Percentiles rank a stretch among this genome's conserved stretches.
phyloP scores from a whole-genome alignment of 2,888 invertebrate genomes.

The Stramonita haemastoma region DNA sequence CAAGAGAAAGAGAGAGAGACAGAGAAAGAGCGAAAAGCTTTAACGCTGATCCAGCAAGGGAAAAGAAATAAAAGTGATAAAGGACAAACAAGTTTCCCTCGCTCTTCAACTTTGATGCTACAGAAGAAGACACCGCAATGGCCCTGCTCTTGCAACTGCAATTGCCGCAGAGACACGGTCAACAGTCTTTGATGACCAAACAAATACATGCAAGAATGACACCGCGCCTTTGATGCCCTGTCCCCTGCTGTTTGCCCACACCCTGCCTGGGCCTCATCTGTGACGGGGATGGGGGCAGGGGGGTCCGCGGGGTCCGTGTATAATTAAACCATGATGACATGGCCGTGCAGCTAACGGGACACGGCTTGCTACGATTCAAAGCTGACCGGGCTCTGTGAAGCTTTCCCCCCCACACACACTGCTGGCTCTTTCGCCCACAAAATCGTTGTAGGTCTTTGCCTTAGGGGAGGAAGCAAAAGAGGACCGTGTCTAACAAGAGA shows the following conservation, averaged over 20 bases:
- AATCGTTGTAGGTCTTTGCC: slow-evolving; percentile 5
- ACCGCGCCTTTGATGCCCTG: slow-evolving; percentile 14
- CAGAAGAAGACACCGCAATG: not conserved
- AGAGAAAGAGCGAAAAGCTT: not conserved
- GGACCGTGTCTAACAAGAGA: slow-evolving; percentile 25
- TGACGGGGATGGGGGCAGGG: not conserved
- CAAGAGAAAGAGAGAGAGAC: not conserved
- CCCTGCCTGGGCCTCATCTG: slow-evolving; percentile 4
- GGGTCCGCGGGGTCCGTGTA: not conserved
- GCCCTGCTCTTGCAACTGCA: slow-evolving; percentile 10
- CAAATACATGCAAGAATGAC: slow-evolving; percentile 31
- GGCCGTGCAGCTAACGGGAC: slow-evolving; percentile 32
- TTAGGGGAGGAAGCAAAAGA: not conserved
- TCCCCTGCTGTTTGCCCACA: slow-evolving; percentile 11
- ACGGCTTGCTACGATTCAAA: slow-evolving; percentile 35
- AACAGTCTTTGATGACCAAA: slow-evolving; percentile 30
- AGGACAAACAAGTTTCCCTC: not conserved
- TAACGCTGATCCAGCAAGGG: not conserved
- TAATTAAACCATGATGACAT: slow-evolving; percentile 34
- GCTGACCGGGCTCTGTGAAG: slow-evolving; percentile 26
- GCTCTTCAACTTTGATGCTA: not conserved
- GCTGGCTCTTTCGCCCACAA: not conserved
- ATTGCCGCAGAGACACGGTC: slow-evolving; percentile 27
- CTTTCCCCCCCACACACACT: not conserved
- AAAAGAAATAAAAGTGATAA: not conserved